Evolutionary conservation across 2,113 vertebrate species (phyloP), one percentile per base, ranked within the genome.

Genomic region (Pedionomus torquatus): DNA sequence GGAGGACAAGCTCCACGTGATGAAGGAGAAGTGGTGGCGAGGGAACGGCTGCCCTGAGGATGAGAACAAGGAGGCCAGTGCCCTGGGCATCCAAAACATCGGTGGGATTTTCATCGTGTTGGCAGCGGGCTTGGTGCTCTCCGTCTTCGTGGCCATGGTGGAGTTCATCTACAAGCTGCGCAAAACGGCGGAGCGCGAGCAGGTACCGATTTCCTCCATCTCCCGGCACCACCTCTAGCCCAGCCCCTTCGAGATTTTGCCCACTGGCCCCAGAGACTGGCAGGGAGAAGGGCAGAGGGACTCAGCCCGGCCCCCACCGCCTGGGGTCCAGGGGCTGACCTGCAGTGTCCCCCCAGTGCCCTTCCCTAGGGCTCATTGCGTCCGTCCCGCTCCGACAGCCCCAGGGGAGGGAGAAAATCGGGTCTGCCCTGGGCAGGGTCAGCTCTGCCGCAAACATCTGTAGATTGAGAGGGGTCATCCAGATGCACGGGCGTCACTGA

Each of bases 11-110:
- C 98, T 99, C 48, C 99, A 99, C 44, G 98, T 99, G 86, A 98
- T 99, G 98, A 99, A 99, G 95, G 99, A 99, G 97, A 99, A 99
- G 93, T 99, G 99, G 99, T 99, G 99, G 99, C 98, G 99, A 37
- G 99, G 99, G 58, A 99, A 98, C 0, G 99, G 98, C 93, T 99
- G 99, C 68, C 98, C 99, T 3, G 99, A 99, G 94, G 99, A 99
- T 24, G 99, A 99, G 89, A 99, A 97, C 94, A 99, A 99, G 19
- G 99, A 99, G 95, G 98, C 99, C 87, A 99, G 99, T 0, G 99
- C 99, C 19, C 98, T 99, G 95, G 99, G 99, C 31, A 98, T 99
- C 96, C 99, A 99, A 87, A 99, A 99, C 97, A 99, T 99, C 2
- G 99, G 99, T 0, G 99, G 99, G 60, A 99, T 99, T 97, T 99